Conservation (phyloP, 2,888 invertebrate genomes). For the Drosophila tanythrix region DNA sequence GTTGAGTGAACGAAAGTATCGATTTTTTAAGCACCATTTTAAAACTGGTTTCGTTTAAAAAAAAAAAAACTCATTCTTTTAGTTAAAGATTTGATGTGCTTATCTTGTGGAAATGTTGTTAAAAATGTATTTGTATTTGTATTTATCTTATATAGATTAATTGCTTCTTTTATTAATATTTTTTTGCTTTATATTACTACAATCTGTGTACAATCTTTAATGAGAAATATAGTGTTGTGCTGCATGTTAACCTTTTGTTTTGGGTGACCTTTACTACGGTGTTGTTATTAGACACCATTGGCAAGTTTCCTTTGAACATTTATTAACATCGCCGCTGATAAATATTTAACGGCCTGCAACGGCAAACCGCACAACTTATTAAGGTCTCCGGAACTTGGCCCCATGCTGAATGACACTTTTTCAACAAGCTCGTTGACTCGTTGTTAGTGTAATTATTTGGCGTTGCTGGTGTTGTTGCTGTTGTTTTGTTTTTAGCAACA, state of each 20-base stretch:
- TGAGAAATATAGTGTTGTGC: slow-evolving; percentile 4
- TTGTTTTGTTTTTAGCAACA: slow-evolving; percentile 68
- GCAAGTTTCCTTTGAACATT: slow-evolving; percentile 53
- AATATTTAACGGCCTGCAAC: slow-evolving; percentile 63
- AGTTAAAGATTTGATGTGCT: neutral
- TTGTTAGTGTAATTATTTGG: slow-evolving; percentile 46
- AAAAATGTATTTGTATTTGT: neutral
- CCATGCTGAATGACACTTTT: slow-evolving; percentile 62
- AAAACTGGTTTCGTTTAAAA: neutral
- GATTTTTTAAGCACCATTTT: neutral
- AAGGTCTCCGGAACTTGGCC: slow-evolving; percentile 42
- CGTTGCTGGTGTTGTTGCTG: slow-evolving; percentile 37
- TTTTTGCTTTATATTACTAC: neutral
- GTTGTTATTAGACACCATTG: slow-evolving; percentile 46
- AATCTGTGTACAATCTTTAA: neutral
- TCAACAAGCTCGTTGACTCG: slow-evolving; percentile 57
- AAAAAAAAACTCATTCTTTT: neutral
- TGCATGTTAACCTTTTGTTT: slow-evolving; percentile 26
- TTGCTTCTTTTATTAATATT: neutral
- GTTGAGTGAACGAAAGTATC: neutral
- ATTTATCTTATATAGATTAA: neutral
- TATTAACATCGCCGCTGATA: slow-evolving; percentile 73
- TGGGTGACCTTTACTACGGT: slow-evolving; percentile 9
- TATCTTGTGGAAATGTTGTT: neutral
- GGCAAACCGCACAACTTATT: slow-evolving; percentile 68